Conservation (phyloP, 2,113 vertebrate species). For the Cettia cetti region DNA sequence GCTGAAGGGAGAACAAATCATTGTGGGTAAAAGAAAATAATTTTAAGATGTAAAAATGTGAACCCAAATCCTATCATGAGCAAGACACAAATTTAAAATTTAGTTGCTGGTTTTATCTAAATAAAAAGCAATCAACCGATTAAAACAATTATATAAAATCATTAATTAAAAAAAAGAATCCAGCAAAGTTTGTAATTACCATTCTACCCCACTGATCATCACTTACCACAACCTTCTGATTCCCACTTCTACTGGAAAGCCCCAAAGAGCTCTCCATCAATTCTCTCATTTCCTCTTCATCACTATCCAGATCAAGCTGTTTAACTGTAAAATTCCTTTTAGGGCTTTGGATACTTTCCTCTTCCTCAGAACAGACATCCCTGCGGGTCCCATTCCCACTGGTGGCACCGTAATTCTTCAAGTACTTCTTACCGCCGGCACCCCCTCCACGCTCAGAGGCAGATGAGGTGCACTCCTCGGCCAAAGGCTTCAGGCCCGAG, state of each 20-base stretch:
- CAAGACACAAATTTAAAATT: neutral
- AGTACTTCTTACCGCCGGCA: constrained; percentile 45
- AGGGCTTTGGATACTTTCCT: neutral
- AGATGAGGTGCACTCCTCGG: neutral
- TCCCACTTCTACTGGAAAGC: constrained; percentile 4
- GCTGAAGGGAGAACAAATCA: neutral
- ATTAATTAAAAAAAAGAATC: neutral
- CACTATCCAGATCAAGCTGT: constrained; percentile 64
- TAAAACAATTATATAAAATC: neutral
- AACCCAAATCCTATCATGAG: neutral
- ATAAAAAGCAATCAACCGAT: neutral
- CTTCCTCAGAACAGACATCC: neutral
- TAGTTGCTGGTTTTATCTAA: neutral
- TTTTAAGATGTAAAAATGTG: neutral
- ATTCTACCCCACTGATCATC: neutral
- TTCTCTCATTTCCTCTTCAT: constrained; percentile 74
- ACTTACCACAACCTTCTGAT: neutral
- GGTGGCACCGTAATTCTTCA: constrained; percentile 40
- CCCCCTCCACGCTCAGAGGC: constrained; percentile 1
- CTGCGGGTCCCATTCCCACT: fast-evolving
- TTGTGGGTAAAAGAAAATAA: neutral
- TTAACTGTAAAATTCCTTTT: neutral
- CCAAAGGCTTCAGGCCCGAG: neutral
- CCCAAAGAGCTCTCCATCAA: constrained; percentile 63
- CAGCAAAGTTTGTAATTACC: neutral